Base-by-base conservation (phyloP, 2,888 invertebrate species). In the Gastrophysa polygoni region DNA sequence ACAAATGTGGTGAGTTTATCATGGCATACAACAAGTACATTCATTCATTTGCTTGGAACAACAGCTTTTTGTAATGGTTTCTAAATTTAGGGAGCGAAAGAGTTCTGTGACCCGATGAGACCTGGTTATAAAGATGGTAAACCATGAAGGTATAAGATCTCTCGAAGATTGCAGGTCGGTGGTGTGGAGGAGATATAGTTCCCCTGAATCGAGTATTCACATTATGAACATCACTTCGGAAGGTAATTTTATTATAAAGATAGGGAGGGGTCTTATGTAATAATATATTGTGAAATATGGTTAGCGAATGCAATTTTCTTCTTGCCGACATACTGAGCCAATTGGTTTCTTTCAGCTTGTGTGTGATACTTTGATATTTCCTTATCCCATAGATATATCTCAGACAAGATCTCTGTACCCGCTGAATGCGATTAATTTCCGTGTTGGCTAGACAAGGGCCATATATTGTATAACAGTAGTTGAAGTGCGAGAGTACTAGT, bases 161-260 rank as follows among this genome's bases (percentile, higher is more conserved):
- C 24, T 24, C 24, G 24, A 7, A 24, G 24, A 24, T 24, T 24
- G 32, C 8, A 32, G 32, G 4, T 32, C 10, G 32, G 11, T 32
- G 32, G 11, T 11, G 11, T 2, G 32, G 32, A 11, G 32, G 32
- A 32, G 32, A 32, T 32, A 32, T 32, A 11, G 32, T 11, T 32
- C 10, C 32, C 32, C 32, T 32, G 17, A 32, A 17, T 32, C 17
- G 34, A 32, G 34, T 47, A 38, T 14, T 54, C 20, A 34, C 10
- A 54, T 54, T 54, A 54, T 38, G 54, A 14, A 54, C 38, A 43
- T 54, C 52, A 14, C 32, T 52, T 29, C 32, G 29, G 34, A 52
- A 52, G 24, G 24, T 24, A 7, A 24, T 24, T 21, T 49, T 49
- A n/a, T 49, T 5, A 21, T 28, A 14, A 21, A 54, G 38, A 21